Base-by-base conservation (phyloP, 2,797 vertebrate species). In the Oceanodroma leucorhoa region DNA sequence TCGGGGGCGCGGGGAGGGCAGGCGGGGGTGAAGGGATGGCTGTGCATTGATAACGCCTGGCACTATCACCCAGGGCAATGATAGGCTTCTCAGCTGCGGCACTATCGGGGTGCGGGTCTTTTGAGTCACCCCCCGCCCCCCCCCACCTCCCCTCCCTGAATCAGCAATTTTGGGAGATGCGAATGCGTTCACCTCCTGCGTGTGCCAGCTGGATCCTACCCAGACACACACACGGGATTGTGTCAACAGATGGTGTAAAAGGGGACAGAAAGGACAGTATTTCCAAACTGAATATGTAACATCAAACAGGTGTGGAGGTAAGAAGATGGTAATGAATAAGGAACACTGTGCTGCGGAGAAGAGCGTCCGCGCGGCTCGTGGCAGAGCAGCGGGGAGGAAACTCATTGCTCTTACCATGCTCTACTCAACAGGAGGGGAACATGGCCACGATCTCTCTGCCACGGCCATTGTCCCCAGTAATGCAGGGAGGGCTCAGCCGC, bases 191-290 rank as follows among this genome's bases (percentile, higher is more conserved):
- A 89, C 90, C 90, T 96, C 93, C 87, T 81, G 94, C 64, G 8
- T 43, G 91, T 97, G 94, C 96, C 97, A 98, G 97, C 97, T 98
- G 98, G 96, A 88, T 87, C 77, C 38, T 24, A 81, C 90, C 93
- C 83, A 93, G 94, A 93, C 93, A 93, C 94, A 94, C 93, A 88
- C 97, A 87, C 88, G 67, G 60, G 93, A 95, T 94, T 94, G 95
- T 88, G 95, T 97, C 96, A 95, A 98, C 97, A 98, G 98, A 98
- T 98, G 97, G 98, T 95, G 69, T 51, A 79, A 90, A 81, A 69
- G 51, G 60, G 89, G 73, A 94, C 72, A 87, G 92, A 94, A 94
- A 89, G 75, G 86, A 90, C 86, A 87, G 91, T 91, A 92, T 95
- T 95, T 95, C 77, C 89, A 89, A 71, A 73, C 58, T 75, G 94